These are phyloP conservation scores for Brachionus calyciflorus DNA, from an alignment of 1,140 invertebrate genomes.

Conservation along the genomic window DNA sequence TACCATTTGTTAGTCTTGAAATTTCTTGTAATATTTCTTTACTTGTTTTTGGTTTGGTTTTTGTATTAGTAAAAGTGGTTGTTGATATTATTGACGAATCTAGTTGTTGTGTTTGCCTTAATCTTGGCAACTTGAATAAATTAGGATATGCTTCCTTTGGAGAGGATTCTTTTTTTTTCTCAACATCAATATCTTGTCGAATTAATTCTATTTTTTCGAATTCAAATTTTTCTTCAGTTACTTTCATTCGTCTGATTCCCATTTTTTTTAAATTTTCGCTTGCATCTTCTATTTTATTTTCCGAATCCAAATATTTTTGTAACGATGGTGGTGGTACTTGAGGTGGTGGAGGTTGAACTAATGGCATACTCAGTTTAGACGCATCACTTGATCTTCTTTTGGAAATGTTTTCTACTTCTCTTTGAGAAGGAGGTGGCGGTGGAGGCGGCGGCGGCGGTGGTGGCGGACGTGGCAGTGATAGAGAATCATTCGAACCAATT, in stretches of 20 bases:
- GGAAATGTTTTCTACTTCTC: neutral
- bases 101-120: neutral
- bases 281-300: neutral
- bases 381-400: neutral
- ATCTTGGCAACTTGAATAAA: constrained; percentile 14
- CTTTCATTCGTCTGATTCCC: constrained; percentile 1
- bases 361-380: neutral
- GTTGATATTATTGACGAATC: neutral
- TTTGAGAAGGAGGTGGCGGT: neutral
- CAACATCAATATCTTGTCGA: neutral
- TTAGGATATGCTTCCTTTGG: constrained; percentile 11
- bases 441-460: neutral
- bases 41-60: constrained; percentile 42
- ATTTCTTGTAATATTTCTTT: constrained; percentile 46
- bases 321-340: neutral
- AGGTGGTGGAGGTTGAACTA: constrained; percentile 9
- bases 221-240: constrained; percentile 19
- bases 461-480: too few relatives aligned
- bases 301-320: neutral
- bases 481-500: too few relatives aligned
- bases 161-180: neutral
- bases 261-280: neutral
- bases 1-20: constrained; percentile 43
- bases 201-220: constrained; percentile 2
- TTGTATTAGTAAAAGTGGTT: constrained; percentile 15